These are phyloP conservation scores for Macrophya annulata DNA, from an alignment of 2,888 invertebrate species.

Conservation along the genomic window DNA sequence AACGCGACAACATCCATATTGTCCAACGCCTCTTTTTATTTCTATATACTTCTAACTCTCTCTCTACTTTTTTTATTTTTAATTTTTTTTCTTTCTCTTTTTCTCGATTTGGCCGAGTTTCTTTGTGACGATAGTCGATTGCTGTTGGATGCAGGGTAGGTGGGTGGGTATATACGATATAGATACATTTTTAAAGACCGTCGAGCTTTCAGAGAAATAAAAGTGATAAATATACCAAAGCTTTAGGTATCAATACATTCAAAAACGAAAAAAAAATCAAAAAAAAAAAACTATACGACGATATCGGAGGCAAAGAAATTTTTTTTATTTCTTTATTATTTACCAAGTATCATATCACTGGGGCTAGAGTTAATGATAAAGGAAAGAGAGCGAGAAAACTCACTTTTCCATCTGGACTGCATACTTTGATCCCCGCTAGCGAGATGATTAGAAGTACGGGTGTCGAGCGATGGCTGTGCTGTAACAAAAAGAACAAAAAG, in stretches of 20 bases:
- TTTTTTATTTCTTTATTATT: background rate
- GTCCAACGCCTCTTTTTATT: background rate
- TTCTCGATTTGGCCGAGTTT: slow-evolving; percentile 70
- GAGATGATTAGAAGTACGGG: slow-evolving; percentile 89
- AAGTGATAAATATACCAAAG: background rate
- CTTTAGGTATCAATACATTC: background rate
- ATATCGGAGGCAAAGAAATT: background rate
- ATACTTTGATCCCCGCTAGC: slow-evolving; percentile 90
- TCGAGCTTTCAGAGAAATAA: background rate
- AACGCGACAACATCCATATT: slow-evolving; percentile 7
- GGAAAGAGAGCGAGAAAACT: slow-evolving; percentile 68
- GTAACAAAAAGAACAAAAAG: slow-evolving; percentile 75
- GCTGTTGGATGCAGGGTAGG: too few species aligned
- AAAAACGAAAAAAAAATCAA: background rate
- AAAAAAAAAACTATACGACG: background rate
- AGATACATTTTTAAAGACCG: background rate
- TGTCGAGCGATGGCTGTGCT: slow-evolving; percentile 86
- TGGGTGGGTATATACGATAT: background rate
- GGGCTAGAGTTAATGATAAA: slow-evolving; percentile 12
- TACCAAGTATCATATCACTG: background rate
- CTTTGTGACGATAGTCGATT: slow-evolving; percentile 65
- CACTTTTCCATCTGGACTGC: slow-evolving; percentile 92
- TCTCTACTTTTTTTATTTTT: background rate
- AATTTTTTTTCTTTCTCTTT: slow-evolving; percentile 51
- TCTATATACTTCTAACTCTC: background rate